Evolutionary conservation across 2,797 vertebrate genomes (phyloP), one percentile per base, ranked within the genome.

Genomic region (Mallotus villosus): DNA sequence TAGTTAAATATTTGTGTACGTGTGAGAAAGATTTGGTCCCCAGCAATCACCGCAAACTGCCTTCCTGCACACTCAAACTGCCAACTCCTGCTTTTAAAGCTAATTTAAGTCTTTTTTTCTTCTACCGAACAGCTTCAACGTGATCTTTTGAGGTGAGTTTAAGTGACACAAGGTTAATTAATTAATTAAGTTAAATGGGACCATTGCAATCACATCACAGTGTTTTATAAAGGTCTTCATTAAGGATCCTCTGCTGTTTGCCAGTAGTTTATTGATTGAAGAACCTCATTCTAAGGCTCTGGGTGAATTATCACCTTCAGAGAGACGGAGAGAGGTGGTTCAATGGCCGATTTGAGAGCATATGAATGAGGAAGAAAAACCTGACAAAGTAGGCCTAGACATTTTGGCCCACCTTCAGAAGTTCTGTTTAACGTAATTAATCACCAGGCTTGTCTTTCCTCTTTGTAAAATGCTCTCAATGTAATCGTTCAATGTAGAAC

Each of bases 131-230:
- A 76, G 71, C 64, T 78, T 81, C 74, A 77, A 71, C 63, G 69
- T 81, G 78, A 84, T 80, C 74, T 74, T 81, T 80, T 76, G 57
- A 75, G 83, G 84, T 84, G 85, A 86, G 82, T 86, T 88, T 79
- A 82, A 82, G 79, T 69, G 85, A 77, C 69, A 77, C 74, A 82
- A 82, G 85, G 82, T 81, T 88, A 85, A 88, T 89, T 83, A 81
- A 88, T 90, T 76, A 84, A 90, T 88, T 85, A 83, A 79, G 78
- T 87, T 80, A 89, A 90, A 90, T 88, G 84, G 77, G 87, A 78
- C 75, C 83, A 78, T 76, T 82, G 65, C 80, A 81, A 82, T 84
- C 73, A 72, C 68, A 74, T 75, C 73, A 70, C 78, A 78, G 80
- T 79, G 79, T 86, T 87, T 87, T 88, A 83, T 83, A 84, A 85